Evolutionary conservation across 64 coral and sea anemone species (phyloP), one percentile per base, ranked within the genome.

Genomic region (Pachyseris speciosa): DNA sequence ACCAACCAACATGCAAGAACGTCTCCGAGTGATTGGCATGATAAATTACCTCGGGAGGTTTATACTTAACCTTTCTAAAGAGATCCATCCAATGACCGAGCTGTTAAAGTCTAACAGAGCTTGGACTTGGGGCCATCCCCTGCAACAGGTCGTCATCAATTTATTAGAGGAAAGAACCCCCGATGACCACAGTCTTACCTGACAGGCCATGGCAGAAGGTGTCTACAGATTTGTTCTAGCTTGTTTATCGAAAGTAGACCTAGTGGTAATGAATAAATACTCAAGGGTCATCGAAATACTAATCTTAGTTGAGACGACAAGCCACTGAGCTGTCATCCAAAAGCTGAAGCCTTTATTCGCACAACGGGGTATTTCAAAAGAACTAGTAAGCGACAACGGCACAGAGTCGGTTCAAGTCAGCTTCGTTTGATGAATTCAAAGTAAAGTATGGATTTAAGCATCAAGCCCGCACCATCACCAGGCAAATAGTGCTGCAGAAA

Each of bases 21-120:
- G 85, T 34, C 80, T 34, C 28, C 55, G 49, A 47, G 34, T 66
- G 29, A 25, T 76, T n/a, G n/a, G n/a, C n/a, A n/a, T n/a, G n/a
- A n/a, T n/a, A n/a, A n/a, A n/a, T n/a, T n/a, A n/a, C n/a, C 42
- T 92, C 2, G 70, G 90, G 4, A 86, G 64, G 37, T 86, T 92
- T 47, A 2, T 92, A 28, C 79, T 83, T 8, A 87, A 87, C 36
- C 2, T 87, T 13, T 36, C 67, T 19, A 39, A 12, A 39, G 32
- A 20, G 16, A 70, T 20, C 5, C 13, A 16, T 7, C 33, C 34
- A 2, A 69, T 37, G 36, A 70, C 12, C 2, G 67, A 70, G 32
- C 20, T 70, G 12, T 15, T 40, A 19, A 70, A 70, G 20, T 37
- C 4, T 0, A 5, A 70, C 20, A 70, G 9, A 5, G 36, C 33